Evolutionary conservation across 2,797 vertebrate genomes (phyloP).

Genomic region (Gorsachius magnificus): DNA sequence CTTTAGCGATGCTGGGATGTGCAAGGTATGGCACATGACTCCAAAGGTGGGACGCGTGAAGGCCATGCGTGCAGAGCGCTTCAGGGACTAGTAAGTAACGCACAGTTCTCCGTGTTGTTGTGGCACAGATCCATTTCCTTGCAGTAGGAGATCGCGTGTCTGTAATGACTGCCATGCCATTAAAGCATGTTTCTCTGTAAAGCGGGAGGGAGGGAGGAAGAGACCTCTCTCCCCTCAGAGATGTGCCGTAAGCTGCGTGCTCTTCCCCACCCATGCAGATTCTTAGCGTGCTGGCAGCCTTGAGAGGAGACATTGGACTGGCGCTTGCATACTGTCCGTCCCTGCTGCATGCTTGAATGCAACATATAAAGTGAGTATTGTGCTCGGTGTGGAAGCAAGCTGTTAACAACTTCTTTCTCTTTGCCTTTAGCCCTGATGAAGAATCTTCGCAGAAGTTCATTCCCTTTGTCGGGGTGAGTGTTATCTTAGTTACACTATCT

Average conservation of each 20-base stretch:
- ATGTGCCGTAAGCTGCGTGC: background rate
- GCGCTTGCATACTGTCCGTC: conserved; percentile 57
- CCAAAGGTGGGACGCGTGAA: conserved; percentile 15
- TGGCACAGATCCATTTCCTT: conserved; percentile 34
- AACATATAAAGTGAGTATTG: background rate
- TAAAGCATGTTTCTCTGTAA: conserved; percentile 54
- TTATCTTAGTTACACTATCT: background rate
- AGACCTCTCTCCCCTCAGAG: background rate
- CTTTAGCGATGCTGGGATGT: conserved; percentile 14
- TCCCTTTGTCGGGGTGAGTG: conserved; percentile 94
- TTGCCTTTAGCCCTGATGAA: conserved; percentile 88
- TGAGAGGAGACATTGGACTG: conserved; percentile 5
- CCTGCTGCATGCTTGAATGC: conserved; percentile 67
- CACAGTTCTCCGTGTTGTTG: background rate
- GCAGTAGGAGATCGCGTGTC: conserved; percentile 4
- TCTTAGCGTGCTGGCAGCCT: conserved; percentile 21
- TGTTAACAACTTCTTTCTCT: conserved; percentile 36
- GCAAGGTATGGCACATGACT: conserved; percentile 26
- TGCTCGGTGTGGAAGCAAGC: background rate
- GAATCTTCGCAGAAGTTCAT: conserved; percentile 99
- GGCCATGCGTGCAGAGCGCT: background rate
- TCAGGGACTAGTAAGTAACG: conserved; percentile 20
- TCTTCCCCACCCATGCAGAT: background rate
- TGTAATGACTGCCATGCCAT: conserved; percentile 27
- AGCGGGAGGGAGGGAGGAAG: background rate